Conservation (phyloP, 2,113 vertebrate species). For the Cochlearius cochlearius region DNA sequence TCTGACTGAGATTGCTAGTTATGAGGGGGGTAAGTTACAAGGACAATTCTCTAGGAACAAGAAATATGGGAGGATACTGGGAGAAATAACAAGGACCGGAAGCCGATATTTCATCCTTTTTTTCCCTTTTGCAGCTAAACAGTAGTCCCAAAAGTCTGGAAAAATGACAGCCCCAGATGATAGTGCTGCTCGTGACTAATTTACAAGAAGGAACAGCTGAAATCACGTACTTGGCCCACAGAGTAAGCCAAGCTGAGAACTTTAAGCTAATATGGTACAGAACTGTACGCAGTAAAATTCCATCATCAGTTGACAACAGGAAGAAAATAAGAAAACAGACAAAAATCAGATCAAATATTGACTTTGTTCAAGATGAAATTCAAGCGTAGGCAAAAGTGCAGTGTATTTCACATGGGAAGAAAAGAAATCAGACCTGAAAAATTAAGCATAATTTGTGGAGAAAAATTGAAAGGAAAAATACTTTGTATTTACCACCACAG, state of each 20-base stretch:
- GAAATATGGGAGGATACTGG: neutral
- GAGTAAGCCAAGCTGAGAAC: neutral
- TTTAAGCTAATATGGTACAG: neutral
- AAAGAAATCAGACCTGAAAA: neutral
- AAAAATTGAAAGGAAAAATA: neutral
- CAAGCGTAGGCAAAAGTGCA: neutral
- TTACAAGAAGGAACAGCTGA: neutral
- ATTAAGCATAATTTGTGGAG: neutral
- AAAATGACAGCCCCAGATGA: neutral
- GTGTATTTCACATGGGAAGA: neutral
- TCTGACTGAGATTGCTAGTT: neutral
- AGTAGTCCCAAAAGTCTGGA: neutral
- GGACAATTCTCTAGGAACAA: neutral
- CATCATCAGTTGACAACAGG: neutral
- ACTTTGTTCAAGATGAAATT: neutral
- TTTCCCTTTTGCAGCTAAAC: neutral
- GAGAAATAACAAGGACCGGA: neutral
- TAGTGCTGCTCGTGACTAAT: neutral
- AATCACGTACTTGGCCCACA: neutral
- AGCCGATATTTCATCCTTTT: neutral
- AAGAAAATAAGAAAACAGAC: neutral
- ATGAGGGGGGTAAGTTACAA: neutral
- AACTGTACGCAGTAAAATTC: neutral
- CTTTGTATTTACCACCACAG: neutral
- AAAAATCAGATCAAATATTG: neutral